Evolutionary conservation across 1,140 invertebrate species (phyloP), one percentile per base, ranked within the genome.

Genomic region (Drosophila bocki): DNA sequence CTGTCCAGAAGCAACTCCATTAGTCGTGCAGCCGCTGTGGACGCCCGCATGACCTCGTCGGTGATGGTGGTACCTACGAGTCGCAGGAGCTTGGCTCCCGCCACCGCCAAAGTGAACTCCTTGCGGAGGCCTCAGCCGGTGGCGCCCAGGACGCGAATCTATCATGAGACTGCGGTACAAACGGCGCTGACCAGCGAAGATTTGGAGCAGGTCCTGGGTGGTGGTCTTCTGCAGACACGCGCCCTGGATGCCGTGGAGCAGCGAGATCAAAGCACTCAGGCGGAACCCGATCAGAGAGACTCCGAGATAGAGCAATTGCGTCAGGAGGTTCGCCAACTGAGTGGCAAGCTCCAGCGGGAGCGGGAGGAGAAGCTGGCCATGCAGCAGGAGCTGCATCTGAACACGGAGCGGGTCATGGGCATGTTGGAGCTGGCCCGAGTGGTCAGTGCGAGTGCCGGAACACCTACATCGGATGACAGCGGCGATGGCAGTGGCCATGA

Each of bases 141-240:
- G 35, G 29, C 57, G 37, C 61, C 57, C 4, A 53, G 94, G 80
- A 96, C 96, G 0, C 94, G 95, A 77, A 97, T 97, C 63, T 97
- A 97, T 88, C 96, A 97, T 67, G 97, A 97, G 92, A 96, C 94
- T 0, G 94, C 94, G 15, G 94, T 95, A 5, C 97, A 97, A 85
- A 97, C 97, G 0, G 96, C 95, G 8, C 91, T 97, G 26, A 95
- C 96, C 0, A 94, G 95, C 44, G 88, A 93, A 2, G 97, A 97
- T 83, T 93, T 97, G 13, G 95, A 96, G 47, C 95, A 95, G 12
- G 95, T 95, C 19, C 92, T 97, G 37, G 94, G 94, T 0, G 96
- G 91, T 0, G 85, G 96, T 1, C 82, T 95, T 5, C 56, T 81
- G 29, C 77, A 92, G 6, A 91, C 80, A 0, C 58, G 94, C 4